Evolutionary conservation across 2,797 vertebrate genomes (phyloP).

Genomic region (Anguilla obscura): DNA sequence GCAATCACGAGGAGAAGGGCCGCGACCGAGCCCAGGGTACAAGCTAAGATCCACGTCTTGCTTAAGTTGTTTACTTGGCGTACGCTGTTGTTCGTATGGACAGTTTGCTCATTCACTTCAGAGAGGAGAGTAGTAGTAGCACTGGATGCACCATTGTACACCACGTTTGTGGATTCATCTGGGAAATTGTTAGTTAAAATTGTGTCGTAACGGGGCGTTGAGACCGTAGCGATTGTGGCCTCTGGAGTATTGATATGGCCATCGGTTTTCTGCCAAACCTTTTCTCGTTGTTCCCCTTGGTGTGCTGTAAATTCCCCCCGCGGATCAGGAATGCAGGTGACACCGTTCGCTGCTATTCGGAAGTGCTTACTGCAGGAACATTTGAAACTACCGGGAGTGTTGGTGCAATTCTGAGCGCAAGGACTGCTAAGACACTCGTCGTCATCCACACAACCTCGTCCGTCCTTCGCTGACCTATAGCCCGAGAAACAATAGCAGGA

Average conservation of each 20-base stretch:
- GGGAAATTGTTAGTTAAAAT: neutral
- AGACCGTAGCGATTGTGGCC: neutral
- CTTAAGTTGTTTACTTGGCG: neutral
- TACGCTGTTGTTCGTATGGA: conserved; percentile 1
- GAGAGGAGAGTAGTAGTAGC: neutral
- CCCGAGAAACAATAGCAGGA: conserved; percentile 65
- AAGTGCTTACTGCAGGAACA: conserved; percentile 54
- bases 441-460: conserved; percentile 58
- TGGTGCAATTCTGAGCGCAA: conserved; percentile 63
- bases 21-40: conserved; percentile 63
- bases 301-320: neutral
- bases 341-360: conserved; percentile 42
- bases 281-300: neutral
- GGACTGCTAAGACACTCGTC: conserved; percentile 58
- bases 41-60: conserved; percentile 58
- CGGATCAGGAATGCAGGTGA: conserved; percentile 37
- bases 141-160: neutral
- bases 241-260: neutral
- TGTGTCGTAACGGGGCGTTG: conserved; percentile 37
- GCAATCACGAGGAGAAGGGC: conserved; percentile 63
- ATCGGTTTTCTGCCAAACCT: neutral
- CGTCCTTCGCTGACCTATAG: conserved; percentile 49
- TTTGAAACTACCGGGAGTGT: conserved; percentile 61
- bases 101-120: neutral
- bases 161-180: conserved; percentile 35